Percentiles rank a stretch among this genome's conserved stretches.
phyloP scores from a whole-genome alignment of 2,113 vertebrate genomes.

The Pseudorhombus dupliciocellatus region DNA sequence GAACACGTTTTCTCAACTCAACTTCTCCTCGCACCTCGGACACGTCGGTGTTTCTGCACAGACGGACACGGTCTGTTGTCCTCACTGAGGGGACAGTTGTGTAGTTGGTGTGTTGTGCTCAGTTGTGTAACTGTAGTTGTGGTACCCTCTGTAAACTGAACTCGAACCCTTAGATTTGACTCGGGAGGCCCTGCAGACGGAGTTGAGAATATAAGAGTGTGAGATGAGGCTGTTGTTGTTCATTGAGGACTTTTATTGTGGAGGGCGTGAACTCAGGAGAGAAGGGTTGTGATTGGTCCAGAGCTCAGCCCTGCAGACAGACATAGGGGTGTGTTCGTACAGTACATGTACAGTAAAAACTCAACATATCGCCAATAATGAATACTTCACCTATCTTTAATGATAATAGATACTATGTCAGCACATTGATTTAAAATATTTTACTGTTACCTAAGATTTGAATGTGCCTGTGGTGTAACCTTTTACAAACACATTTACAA shows the following conservation, averaged over 20 bases:
- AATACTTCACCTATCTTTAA: too few relatives aligned
- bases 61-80: too few relatives aligned
- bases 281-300: slow-evolving; percentile 41
- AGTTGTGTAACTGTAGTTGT: background rate
- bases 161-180: background rate
- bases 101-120: too few relatives aligned
- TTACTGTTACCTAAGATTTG: background rate
- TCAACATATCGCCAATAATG: too few relatives aligned
- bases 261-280: slow-evolving; percentile 19
- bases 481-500: too few relatives aligned
- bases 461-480: too few relatives aligned
- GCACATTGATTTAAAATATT: background rate
- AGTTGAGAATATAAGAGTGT: background rate
- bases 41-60: background rate
- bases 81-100: background rate
- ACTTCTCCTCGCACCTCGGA: too few relatives aligned
- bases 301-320: slow-evolving; percentile 14
- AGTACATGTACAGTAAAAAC: background rate
- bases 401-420: too few relatives aligned
- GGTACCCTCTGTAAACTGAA: background rate
- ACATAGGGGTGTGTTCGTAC: slow-evolving; percentile 9
- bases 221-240: background rate
- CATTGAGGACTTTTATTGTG: slow-evolving; percentile 3
- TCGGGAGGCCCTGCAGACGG: too few relatives aligned
- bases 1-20: background rate